Conservation (phyloP, 2,113 vertebrate genomes). For the Benitochromis conjunctus region DNA sequence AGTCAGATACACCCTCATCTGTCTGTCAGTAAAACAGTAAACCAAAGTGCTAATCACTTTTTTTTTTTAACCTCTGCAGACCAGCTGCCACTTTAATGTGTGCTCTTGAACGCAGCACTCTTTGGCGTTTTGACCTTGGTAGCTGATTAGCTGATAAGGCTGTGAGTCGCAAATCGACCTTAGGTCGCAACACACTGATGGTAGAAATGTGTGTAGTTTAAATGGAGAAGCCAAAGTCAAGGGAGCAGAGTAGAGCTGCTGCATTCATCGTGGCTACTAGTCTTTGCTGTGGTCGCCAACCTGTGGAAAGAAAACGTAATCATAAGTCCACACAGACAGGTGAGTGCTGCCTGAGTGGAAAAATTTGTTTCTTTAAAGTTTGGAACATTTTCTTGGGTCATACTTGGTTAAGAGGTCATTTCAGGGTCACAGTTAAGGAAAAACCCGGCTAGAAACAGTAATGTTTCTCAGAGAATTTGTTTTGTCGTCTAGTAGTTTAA, state of each 20-base stretch:
- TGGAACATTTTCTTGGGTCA: background rate
- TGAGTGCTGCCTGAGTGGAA: background rate
- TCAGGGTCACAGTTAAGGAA: background rate
- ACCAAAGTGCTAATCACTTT: background rate
- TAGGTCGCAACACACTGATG: background rate
- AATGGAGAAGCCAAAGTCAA: background rate
- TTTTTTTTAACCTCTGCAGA: background rate
- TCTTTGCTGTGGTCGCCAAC: background rate
- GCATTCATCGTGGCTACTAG: background rate
- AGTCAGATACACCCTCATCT: background rate
- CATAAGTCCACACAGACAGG: constrained; percentile 22
- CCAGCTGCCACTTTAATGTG: background rate
- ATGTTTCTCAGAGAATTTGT: background rate
- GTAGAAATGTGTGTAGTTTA: background rate
- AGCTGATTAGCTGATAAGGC: constrained; percentile 30
- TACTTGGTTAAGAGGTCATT: background rate
- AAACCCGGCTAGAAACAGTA: background rate
- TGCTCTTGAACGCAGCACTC: background rate
- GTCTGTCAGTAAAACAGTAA: background rate
- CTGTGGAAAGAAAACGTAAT: background rate
- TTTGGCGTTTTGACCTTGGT: constrained; percentile 1
- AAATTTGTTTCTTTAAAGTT: background rate
- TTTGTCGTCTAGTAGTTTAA: background rate
- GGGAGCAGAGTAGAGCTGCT: background rate
- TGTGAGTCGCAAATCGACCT: background rate